These are phyloP conservation scores for Latheticus oryzae DNA, from an alignment of 2,888 invertebrate genomes.

Conservation along the genomic window DNA sequence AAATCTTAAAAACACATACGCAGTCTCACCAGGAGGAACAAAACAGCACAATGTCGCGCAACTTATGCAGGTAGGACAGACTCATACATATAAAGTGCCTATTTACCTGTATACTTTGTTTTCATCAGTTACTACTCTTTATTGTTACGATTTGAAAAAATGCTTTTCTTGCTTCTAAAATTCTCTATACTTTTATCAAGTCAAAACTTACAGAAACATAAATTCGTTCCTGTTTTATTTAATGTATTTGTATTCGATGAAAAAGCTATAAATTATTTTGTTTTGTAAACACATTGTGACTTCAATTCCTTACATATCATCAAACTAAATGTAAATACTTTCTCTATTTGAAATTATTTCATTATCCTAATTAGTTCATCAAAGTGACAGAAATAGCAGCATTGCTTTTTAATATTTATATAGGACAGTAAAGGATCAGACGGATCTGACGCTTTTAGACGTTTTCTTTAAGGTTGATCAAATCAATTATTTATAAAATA, in stretches of 20 bases:
- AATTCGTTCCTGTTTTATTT: not conserved
- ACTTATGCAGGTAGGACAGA: slow-evolving; percentile 33
- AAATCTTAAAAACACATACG: slow-evolving; percentile 24
- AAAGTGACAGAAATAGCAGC: slow-evolving; percentile 23
- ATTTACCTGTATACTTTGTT: slow-evolving; percentile 31
- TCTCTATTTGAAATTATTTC: too few relatives aligned
- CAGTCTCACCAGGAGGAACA: slow-evolving; percentile 2
- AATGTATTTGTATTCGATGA: too few relatives aligned
- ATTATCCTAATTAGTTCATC: slow-evolving; percentile 13
- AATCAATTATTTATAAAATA: slow-evolving; percentile 29
- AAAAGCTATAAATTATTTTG: too few relatives aligned
- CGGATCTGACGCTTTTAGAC: slow-evolving; percentile 11
- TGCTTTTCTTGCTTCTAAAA: slow-evolving; percentile 14
- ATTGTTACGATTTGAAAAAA: slow-evolving; percentile 33
- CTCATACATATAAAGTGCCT: slow-evolving; percentile 36
- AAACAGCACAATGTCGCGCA: slow-evolving; percentile 24
- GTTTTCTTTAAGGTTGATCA: slow-evolving; percentile 18
- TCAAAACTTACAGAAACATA: too few relatives aligned
- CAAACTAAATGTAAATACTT: too few relatives aligned
- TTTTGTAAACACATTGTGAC: too few relatives aligned
- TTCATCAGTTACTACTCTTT: slow-evolving; percentile 29
- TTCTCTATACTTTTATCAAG: too few relatives aligned
- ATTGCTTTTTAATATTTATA: slow-evolving; percentile 28
- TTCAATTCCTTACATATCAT: too few relatives aligned
- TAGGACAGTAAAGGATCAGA: slow-evolving; percentile 29